Conservation (phyloP, 2,113 vertebrate genomes). For the Orcinus orca region DNA sequence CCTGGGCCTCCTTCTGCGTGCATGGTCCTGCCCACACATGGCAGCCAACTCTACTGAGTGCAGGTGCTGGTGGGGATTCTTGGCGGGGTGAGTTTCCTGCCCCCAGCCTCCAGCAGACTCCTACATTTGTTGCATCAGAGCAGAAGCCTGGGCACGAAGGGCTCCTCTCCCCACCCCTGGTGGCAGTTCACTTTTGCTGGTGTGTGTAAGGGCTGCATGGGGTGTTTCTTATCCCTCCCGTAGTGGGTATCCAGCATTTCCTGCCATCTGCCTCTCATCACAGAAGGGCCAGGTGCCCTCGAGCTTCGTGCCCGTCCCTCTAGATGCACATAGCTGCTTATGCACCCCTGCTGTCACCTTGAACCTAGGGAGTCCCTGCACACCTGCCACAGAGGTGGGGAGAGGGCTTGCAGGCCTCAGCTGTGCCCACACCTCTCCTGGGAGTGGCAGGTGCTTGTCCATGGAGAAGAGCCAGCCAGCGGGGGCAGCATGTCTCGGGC, state of each 20-base stretch:
- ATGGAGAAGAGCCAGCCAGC: background rate
- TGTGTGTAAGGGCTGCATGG: background rate
- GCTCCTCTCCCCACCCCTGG: too few species aligned
- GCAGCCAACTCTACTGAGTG: background rate
- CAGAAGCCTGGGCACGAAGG: background rate
- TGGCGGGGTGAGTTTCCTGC: background rate
- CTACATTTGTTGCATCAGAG: background rate
- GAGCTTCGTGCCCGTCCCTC: background rate
- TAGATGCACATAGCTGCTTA: too few species aligned
- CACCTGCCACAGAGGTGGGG: background rate
- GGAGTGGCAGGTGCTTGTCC: background rate
- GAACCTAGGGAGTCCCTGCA: background rate
- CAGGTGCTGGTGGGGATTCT: background rate
- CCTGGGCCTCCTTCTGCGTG: accelerated
- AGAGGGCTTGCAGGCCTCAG: background rate
- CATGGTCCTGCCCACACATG: background rate
- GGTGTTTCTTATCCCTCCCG: background rate
- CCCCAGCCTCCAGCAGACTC: background rate
- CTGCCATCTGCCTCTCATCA: too few species aligned
- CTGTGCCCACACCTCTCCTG: background rate
- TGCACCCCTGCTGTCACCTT: too few species aligned
- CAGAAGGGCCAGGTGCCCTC: too few species aligned
- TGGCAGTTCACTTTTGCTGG: background rate
- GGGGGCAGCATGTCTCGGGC: background rate
- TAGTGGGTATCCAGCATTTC: background rate